A percentile compares a stretch with the other conserved stretches of the same genome.
Conservation (phyloP, 2,113 vertebrate species). For the Boulengeromyrus knoepffleri region DNA sequence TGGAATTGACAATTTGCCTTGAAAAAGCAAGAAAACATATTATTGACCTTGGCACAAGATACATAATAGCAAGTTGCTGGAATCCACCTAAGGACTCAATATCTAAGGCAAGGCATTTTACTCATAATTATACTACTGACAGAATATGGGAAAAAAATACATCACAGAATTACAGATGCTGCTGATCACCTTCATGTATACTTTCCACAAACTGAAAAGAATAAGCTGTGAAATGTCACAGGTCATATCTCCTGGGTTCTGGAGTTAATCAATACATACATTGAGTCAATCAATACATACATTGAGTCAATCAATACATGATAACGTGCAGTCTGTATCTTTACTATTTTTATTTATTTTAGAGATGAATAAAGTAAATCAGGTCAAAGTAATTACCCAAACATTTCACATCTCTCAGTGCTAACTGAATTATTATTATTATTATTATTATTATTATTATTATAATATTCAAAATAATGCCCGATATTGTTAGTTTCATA, state of each 20-base stretch:
- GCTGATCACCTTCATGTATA: not conserved
- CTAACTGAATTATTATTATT: not conserved
- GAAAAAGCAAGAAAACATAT: slow-evolving; percentile 37
- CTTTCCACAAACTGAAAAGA: not conserved
- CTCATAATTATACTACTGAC: not conserved
- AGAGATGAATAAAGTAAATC: not conserved
- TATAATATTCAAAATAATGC: not conserved
- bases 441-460: slow-evolving; percentile 7
- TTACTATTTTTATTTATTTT: not conserved
- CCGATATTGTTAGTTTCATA: not conserved
- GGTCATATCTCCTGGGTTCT: not conserved
- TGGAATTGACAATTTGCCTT: not conserved
- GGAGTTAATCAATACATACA: not conserved
- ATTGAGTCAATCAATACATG: not conserved
- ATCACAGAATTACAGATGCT: not conserved
- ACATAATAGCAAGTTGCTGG: slow-evolving; percentile 53
- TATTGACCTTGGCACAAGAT: slow-evolving; percentile 28
- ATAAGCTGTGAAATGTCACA: not conserved
- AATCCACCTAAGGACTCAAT: slow-evolving; percentile 54
- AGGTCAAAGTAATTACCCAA: not conserved
- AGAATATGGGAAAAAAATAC: not conserved
- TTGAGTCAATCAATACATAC: not conserved
- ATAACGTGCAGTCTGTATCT: not conserved
- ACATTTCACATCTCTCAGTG: not conserved
- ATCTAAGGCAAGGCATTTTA: not conserved